Evolutionary conservation across 2,113 vertebrate species (phyloP), one percentile per base, ranked within the genome.

Genomic region (Trogon melanurus): DNA sequence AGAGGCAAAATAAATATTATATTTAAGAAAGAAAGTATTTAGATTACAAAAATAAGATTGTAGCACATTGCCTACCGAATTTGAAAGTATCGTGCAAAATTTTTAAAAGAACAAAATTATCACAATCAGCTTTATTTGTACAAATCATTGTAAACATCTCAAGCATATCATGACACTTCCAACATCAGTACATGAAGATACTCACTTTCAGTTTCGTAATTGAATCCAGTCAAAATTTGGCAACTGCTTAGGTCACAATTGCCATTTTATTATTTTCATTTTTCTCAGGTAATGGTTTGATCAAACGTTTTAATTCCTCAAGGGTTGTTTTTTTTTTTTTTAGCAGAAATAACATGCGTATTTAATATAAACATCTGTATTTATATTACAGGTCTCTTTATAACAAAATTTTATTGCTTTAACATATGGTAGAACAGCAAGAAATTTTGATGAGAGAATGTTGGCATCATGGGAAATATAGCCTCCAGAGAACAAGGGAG

Each of bases 391-490:
- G 15, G 30, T 90, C 6, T 72, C 83, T 92, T 73, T 44, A 57
- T 20, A 69, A 58, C 60, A 88, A 73, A 65, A 58, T 76, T 94
- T 95, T 85, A 90, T 93, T 88, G 60, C 36, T 81, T 84, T 60
- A 85, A 60, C 74, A 96, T 94, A 94, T 75, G 83, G 81, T 79
- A 32, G 88, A 92, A 79, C 12, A 58, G 53, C 41, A 91, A 83
- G 48, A 13, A 74, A 95, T 89, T 61, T 41, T 22, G 91, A 80
- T 50, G 38, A 64, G 93, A 58, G 25, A 79, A 32, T 50, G 34
- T 78, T 83, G 13, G 26, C 36, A 89, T 36, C 30, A 18, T 36
- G 20, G 32, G 27, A 79, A 80, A 82, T 61, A 41, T 0, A 83
- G 34, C 66, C 74, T 93, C 47, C 65, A 70, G 22, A 80, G 5